Evolutionary conservation across 2,797 vertebrate species (phyloP), one percentile per base, ranked within the genome.

Genomic region (Melanotaenia boesemani): DNA sequence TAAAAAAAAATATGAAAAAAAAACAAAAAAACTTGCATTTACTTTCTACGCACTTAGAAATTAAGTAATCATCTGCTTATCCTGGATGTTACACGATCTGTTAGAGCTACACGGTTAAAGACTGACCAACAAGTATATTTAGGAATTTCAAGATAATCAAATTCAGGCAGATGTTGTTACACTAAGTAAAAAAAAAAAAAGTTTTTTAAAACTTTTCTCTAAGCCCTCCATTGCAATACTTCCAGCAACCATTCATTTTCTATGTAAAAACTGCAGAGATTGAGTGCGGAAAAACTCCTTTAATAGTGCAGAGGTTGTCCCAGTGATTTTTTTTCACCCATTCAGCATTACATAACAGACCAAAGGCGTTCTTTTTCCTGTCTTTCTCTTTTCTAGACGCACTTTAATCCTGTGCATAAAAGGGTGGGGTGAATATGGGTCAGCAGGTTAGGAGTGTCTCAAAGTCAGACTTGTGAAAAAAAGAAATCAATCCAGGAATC

Each of bases 331-430:
- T 86, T 91, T 87, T 85, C 82, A 83, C 80, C 89, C 87, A 88
- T 91, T 94, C 91, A 92, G 85, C 82, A 93, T 95, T 96, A 95
- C 94, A 95, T 95, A 96, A 96, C 93, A 91, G 84, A 85, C 81
- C 74, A 83, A 87, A 92, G 85, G 86, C 88, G 79, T 88, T 85
- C 81, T 91, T 92, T 89, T 88, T 86, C 84, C 85, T 90, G 78
- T 75, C 85, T 90, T 92, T 93, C 85, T 93, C 86, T 92, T 89
- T 94, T 91, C 91, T 91, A 93, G 87, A 94, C 92, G 72, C 91
- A 91, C 87, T 94, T 94, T 91, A 93, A 94, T 94, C 89, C 82
- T 81, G 86, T 85, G 82, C 82, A 91, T 88, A 91, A 89, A 92
- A 81, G 90, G 88, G 84, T 76, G 89, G 90, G 87, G 89, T 92